A percentile compares a stretch with the other conserved stretches of the same genome.
phyloP scores from a whole-genome alignment of 2,888 invertebrate species.

The Chrysolina haemoptera region DNA sequence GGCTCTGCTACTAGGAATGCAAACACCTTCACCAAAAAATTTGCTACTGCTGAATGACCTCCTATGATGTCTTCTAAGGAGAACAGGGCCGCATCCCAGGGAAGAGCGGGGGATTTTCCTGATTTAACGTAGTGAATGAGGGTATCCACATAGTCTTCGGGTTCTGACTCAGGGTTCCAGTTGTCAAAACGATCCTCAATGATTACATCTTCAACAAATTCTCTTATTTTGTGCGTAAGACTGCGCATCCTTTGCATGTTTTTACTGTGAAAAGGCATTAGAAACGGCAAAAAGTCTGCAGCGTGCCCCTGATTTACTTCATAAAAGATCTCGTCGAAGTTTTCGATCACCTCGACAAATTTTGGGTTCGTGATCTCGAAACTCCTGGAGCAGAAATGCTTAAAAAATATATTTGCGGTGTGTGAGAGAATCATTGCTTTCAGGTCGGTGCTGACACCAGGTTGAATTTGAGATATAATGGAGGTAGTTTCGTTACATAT shows the following conservation, averaged over 20 bases:
- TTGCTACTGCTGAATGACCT: constrained; percentile 78
- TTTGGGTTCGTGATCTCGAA: constrained; percentile 69
- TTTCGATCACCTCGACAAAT: constrained; percentile 71
- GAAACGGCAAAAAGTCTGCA: constrained; percentile 77
- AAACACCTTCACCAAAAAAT: constrained; percentile 75
- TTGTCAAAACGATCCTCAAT: constrained; percentile 70
- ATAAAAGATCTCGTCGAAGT: constrained; percentile 78
- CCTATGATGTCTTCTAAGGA: constrained; percentile 70
- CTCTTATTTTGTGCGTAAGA: constrained; percentile 72
- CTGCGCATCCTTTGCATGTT: constrained; percentile 71
- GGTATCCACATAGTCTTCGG: constrained; percentile 75
- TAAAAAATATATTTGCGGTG: constrained; percentile 76
- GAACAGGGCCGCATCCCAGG: constrained; percentile 73
- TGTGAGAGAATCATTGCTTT: constrained; percentile 71
- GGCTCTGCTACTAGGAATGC: constrained; percentile 73
- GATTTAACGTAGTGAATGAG: constrained; percentile 72
- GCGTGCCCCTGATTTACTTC: constrained; percentile 80
- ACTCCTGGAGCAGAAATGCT: constrained; percentile 74
- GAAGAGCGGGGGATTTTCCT: constrained; percentile 66
- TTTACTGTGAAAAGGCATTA: constrained; percentile 72
- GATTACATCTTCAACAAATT: constrained; percentile 72
- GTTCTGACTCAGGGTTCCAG: constrained; percentile 58
- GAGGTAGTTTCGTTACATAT: constrained; percentile 68
- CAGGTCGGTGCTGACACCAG: constrained; percentile 56
- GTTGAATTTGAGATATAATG: constrained; percentile 55